Evolutionary conservation across 2,888 invertebrate genomes (phyloP), one percentile per base, ranked within the genome.

Genomic region (Parnassius apollo): DNA sequence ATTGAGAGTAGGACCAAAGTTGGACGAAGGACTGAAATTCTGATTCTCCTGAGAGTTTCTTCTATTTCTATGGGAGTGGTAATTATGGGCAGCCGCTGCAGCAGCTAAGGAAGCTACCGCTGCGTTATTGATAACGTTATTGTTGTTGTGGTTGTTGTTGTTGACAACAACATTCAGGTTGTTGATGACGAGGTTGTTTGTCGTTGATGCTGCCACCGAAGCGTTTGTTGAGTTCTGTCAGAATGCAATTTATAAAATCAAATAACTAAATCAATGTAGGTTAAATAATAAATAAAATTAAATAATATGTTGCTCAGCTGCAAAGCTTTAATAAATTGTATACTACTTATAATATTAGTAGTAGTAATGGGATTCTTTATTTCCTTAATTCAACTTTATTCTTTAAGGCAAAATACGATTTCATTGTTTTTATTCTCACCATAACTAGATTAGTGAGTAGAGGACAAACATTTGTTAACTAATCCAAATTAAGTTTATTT

Each of bases 71-170:
- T 91, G 89, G 2, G 89, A 80, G 57, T 91, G 92, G 70, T 91
- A 92, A 76, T 84, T 86, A 62, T 91, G 91, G 0, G 92, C 92
- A 2, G 92, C 92, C 0, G 92, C 92, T 7, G 91, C 91, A 10
- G 91, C 90, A 2, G 92, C 92, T 54, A 92, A 77, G 0, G 92
- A 88, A 2, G 92, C 92, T 12, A 92, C 92, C 57, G 91, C 86
- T 66, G 92, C 90, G 78, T 92, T 88, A 81, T 93, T 92, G 69
- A 92, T 85, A 42, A 92, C 89, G 65, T 92, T 91, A 77, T 92
- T 88, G 83, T 93, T 88, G 81, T 91, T 86, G 75, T 92, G 88
- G 73, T 92, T 89, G 81, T 92, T 88, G 86, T 92, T 92, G 78
- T 91, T 92, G 59, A 89, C 93, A 68, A 91, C 92, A 76, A 91